Base-by-base conservation (phyloP, 2,113 vertebrate species). In the Clarias macrocephalus region DNA sequence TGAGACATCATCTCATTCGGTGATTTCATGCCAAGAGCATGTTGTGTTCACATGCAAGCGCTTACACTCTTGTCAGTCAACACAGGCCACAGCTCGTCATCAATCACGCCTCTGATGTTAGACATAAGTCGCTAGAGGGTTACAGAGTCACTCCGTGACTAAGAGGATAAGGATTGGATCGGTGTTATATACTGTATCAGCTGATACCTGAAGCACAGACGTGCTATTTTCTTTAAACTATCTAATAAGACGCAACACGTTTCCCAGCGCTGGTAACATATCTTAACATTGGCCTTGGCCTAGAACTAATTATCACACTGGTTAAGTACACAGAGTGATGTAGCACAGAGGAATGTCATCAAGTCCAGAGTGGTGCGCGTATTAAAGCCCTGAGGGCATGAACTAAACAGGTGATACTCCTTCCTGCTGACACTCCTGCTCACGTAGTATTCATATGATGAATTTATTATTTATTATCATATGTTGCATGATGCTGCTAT, bases 371-470 rank as follows among this genome's bases (percentile, higher is more conserved):
- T n/a, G 25, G 18, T 30, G 54, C 48, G 48, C 15, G 66, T 62
- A 70, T 54, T 59, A 73, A 63, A 86, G 66, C 84, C 86, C 66
- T 19, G 63, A 62, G 77, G 77, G 19, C 57, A 62, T 30, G 23
- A 76, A 60, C 54, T 75, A 56, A 25, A 66, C 68, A 77, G n/a
- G 54, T 42, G 85, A 60, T 68, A 28, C 54, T 30, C 3, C n/a
- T 12, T 65, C 56, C 52, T 75, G 52, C 25, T 42, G 57, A 30
- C 73, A 82, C 66, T 84, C 73, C 82, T 76, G 82, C 48, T 63
- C 33, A 59, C 30, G 15, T 54, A 33, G 63, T 8, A 13, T 37
- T 79, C 54, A 28, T 2, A 73, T 1, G 3, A 10, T 30, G 18
- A 18, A n/a, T 59, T 72, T 77, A 68, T 33, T 88, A 33, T 33